Conservation (phyloP, 1,140 invertebrate species). For the Archegozetes longisetosus region DNA sequence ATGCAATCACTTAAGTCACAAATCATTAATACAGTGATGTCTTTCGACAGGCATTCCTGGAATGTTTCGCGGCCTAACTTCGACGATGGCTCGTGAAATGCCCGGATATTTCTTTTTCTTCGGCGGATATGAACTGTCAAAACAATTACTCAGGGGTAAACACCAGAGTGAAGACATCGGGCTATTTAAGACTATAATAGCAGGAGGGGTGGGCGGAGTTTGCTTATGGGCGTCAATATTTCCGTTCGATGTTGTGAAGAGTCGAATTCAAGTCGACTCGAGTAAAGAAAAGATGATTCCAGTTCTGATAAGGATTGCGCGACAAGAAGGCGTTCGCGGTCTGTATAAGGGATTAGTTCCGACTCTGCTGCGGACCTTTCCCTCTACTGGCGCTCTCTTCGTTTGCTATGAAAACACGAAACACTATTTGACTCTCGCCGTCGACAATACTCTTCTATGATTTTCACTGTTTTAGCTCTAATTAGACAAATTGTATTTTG, state of each 20-base stretch:
- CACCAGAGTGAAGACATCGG: background rate
- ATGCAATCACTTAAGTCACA: too few relatives aligned
- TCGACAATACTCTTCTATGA: background rate
- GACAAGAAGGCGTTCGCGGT: slow-evolving; percentile 52
- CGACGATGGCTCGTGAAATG: slow-evolving; percentile 68
- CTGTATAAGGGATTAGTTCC: slow-evolving; percentile 54
- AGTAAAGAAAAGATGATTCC: slow-evolving; percentile 38
- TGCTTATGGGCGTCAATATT: slow-evolving; percentile 69
- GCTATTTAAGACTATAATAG: slow-evolving; percentile 41
- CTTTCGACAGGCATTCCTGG: slow-evolving; percentile 30
- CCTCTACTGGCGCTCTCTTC: slow-evolving; percentile 77
- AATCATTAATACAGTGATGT: too few relatives aligned
- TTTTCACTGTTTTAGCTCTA: too few relatives aligned
- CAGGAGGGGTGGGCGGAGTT: slow-evolving; percentile 65
- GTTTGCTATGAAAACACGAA: slow-evolving; percentile 55
- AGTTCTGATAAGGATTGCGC: slow-evolving; percentile 49
- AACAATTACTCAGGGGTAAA: slow-evolving; percentile 43
- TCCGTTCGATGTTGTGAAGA: slow-evolving; percentile 77
- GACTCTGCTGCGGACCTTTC: slow-evolving; percentile 66
- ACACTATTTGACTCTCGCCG: slow-evolving; percentile 9
- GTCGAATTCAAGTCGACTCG: slow-evolving; percentile 61
- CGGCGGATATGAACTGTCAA: slow-evolving; percentile 35
- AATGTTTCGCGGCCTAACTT: slow-evolving; percentile 63
- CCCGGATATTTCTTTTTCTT: slow-evolving; percentile 79
- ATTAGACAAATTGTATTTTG: too few relatives aligned